Percentiles rank a stretch among this genome's conserved stretches.
These are phyloP conservation scores for Tribolium freemani DNA, from an alignment of 2,888 invertebrate species.

Conservation along the genomic window DNA sequence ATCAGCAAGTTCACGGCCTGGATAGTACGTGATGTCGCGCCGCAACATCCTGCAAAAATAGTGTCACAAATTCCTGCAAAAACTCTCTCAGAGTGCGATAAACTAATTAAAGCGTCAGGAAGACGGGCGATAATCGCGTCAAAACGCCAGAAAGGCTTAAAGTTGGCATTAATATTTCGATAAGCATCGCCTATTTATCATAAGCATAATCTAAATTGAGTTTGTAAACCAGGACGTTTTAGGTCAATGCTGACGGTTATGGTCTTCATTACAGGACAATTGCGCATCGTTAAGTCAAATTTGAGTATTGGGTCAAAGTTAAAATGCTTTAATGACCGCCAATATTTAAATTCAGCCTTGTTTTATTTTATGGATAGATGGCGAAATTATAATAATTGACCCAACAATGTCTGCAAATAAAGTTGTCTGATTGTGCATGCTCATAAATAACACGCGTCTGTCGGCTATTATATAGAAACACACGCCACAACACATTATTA, in stretches of 20 bases:
- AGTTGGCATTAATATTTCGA: slow-evolving; percentile 26
- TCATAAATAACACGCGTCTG: slow-evolving; percentile 33
- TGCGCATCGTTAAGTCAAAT: slow-evolving; percentile 23
- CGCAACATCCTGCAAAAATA: slow-evolving; percentile 36
- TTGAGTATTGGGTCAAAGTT: slow-evolving; percentile 30
- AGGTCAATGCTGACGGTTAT: slow-evolving; percentile 29
- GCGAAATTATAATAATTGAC: slow-evolving; percentile 19
- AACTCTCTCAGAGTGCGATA: neutral
- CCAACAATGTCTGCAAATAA: slow-evolving; percentile 24
- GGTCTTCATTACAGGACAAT: slow-evolving; percentile 22
- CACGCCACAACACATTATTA: slow-evolving; percentile 25
- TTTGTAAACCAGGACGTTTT: slow-evolving; percentile 20
- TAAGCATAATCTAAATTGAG: slow-evolving; percentile 31
- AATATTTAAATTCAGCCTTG: slow-evolving; percentile 6
- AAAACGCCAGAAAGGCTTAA: slow-evolving; percentile 26
- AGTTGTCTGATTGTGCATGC: slow-evolving; percentile 30
- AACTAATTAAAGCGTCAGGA: slow-evolving; percentile 23
- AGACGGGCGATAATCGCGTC: slow-evolving; percentile 21
- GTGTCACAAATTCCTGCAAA: slow-evolving; percentile 1
- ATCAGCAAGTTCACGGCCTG: slow-evolving; percentile 38
- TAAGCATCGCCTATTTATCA: slow-evolving; percentile 27
- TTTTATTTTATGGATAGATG: slow-evolving; percentile 14
- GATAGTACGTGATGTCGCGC: slow-evolving; percentile 42
- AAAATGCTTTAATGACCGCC: slow-evolving; percentile 12
- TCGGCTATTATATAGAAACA: slow-evolving; percentile 29